Conservation (phyloP, 2,113 vertebrate species). For the Promerops cafer region DNA sequence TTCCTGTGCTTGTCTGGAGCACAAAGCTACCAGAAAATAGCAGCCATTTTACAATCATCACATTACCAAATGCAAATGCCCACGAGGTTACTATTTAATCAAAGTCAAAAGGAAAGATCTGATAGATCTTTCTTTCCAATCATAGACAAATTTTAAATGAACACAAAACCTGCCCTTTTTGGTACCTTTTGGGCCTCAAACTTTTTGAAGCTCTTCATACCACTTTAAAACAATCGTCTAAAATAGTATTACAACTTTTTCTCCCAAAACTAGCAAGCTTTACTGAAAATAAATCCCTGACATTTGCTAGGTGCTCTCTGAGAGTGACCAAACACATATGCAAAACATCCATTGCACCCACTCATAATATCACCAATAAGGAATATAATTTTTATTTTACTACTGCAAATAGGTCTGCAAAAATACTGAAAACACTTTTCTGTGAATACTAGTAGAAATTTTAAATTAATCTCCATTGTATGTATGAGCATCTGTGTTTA, state of each 20-base stretch:
- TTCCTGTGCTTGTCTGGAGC: not conserved
- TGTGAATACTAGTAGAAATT: not conserved
- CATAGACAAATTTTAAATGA: not conserved
- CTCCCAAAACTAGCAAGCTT: not conserved
- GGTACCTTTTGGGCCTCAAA: not conserved
- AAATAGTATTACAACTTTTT: not conserved
- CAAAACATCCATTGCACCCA: not conserved
- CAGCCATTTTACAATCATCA: not conserved
- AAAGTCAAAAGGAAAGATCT: not conserved
- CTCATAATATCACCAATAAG: not conserved
- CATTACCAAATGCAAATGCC: not conserved
- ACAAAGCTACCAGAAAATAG: not conserved
- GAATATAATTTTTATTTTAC: not conserved
- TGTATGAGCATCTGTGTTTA: constrained; percentile 47
- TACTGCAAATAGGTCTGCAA: not conserved
- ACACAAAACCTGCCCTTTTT: not conserved
- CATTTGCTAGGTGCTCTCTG: not conserved
- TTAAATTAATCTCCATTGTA: constrained; percentile 25
- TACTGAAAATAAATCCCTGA: not conserved
- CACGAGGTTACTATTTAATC: not conserved
- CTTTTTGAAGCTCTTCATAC: not conserved
- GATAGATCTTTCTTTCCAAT: not conserved
- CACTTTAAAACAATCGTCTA: not conserved
- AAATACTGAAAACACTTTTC: not conserved
- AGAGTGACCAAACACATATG: not conserved